Evolutionary conservation across 2,888 invertebrate species (phyloP).

Genomic region (Epiblema foenella): DNA sequence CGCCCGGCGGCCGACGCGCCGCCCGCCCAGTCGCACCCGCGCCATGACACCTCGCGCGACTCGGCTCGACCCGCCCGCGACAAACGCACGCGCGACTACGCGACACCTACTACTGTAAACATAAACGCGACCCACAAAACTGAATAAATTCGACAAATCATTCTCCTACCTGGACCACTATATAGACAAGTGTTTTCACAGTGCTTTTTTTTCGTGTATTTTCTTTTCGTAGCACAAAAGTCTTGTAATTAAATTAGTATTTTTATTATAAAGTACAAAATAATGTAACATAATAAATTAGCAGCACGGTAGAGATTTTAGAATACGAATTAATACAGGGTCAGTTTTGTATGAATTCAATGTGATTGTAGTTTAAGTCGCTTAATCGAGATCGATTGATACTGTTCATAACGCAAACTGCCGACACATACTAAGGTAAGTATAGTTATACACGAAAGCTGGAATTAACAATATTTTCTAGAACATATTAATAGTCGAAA

Average conservation of each 20-base stretch:
- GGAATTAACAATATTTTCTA: neutral
- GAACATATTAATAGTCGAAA: neutral
- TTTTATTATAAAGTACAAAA: conserved; percentile 83
- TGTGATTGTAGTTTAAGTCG: conserved; percentile 85
- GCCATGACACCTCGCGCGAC: conserved; percentile 65
- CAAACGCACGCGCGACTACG: conserved; percentile 53
- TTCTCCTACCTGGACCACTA: conserved; percentile 84
- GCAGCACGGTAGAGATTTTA: conserved; percentile 77
- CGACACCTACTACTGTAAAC: conserved; percentile 65
- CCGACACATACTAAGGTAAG: conserved; percentile 77
- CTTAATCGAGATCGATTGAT: conserved; percentile 66
- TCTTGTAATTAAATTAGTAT: conserved; percentile 72
- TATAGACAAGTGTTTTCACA: conserved; percentile 68
- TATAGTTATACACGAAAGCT: neutral
- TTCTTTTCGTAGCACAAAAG: conserved; percentile 79
- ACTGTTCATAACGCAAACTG: conserved; percentile 77
- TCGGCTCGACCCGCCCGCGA: conserved; percentile 53
- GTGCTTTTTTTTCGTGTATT: conserved; percentile 47
- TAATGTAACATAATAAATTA: conserved; percentile 69
- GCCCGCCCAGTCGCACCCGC: conserved; percentile 70
- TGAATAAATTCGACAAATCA: conserved; percentile 85
- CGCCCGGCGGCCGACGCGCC: conserved; percentile 85
- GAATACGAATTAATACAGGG: conserved; percentile 83
- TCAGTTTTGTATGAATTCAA: conserved; percentile 85
- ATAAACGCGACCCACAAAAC: conserved; percentile 76